Evolutionary conservation across 1,140 invertebrate genomes (phyloP).

Genomic region (Cardiocondyla obscurior): DNA sequence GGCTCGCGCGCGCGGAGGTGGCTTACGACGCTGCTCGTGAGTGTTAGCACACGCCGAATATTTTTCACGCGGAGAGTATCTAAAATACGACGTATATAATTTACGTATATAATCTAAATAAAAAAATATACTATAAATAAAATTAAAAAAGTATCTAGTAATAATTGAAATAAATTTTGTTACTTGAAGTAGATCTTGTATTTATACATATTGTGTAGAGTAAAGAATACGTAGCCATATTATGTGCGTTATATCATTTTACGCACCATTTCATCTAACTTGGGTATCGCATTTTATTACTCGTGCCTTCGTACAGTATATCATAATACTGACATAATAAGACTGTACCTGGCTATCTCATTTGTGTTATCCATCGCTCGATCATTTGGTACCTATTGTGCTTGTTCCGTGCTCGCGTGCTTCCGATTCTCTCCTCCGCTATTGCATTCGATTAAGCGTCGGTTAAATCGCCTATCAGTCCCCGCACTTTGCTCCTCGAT

Average conservation of each 20-base stretch:
- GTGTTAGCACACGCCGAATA: too few species aligned
- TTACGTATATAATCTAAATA: too few species aligned
- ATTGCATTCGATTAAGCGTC: slow-evolving; percentile 7
- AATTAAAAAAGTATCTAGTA: too few species aligned
- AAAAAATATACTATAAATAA: too few species aligned
- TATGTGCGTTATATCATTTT: slow-evolving; percentile 7
- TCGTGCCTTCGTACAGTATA: neutral
- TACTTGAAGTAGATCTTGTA: too few species aligned
- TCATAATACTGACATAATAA: neutral
- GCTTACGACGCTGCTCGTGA: too few species aligned
- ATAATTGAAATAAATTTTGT: too few species aligned
- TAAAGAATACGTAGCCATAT: too few species aligned
- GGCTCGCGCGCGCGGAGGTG: too few species aligned
- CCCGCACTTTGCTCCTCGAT: slow-evolving; percentile 38
- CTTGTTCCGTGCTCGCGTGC: neutral
- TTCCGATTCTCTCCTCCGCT: slow-evolving; percentile 3
- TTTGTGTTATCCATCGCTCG: neutral
- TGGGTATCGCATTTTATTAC: neutral
- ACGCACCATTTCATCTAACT: neutral
- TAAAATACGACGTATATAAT: too few species aligned
- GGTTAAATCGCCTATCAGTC: slow-evolving; percentile 4
- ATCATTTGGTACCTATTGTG: slow-evolving; percentile 4
- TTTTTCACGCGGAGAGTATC: too few species aligned
- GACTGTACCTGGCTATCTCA: neutral
- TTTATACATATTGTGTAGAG: too few species aligned